Conservation (phyloP, 2,113 vertebrate genomes). For the Aspiorhynchus laticeps region DNA sequence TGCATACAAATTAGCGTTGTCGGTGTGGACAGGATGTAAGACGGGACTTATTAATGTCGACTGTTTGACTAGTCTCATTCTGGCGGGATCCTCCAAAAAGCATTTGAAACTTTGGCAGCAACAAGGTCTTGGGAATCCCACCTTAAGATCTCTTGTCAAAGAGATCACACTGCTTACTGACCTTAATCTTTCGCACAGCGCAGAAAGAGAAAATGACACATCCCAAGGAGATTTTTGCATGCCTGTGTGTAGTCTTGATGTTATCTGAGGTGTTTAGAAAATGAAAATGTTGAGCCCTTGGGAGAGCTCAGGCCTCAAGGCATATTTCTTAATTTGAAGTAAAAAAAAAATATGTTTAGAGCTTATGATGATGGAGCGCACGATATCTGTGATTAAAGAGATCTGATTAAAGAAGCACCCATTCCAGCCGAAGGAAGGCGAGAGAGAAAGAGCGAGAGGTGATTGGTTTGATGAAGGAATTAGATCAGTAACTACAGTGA, state of each 20-base stretch:
- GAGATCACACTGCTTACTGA: slow-evolving; percentile 61
- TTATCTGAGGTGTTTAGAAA: slow-evolving; percentile 60
- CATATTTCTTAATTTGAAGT: slow-evolving; percentile 58
- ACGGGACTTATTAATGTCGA: slow-evolving; percentile 42
- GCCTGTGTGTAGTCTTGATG: slow-evolving; percentile 47
- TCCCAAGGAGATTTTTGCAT: slow-evolving; percentile 38
- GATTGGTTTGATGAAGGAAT: slow-evolving; percentile 9
- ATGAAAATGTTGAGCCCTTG: slow-evolving; percentile 63
- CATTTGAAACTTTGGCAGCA: slow-evolving; percentile 62
- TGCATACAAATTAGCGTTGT: slow-evolving; percentile 66
- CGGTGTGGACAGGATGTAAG: slow-evolving; percentile 64
- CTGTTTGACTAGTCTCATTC: slow-evolving; percentile 33
- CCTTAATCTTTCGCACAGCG: slow-evolving; percentile 63
- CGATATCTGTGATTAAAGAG: slow-evolving; percentile 20
- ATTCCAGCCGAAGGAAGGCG: slow-evolving; percentile 29
- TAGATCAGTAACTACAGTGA: slow-evolving; percentile 28
- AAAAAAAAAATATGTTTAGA: slow-evolving; percentile 51
- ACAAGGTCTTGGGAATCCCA: slow-evolving; percentile 56
- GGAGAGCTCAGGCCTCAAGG: slow-evolving; percentile 50
- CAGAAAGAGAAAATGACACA: slow-evolving; percentile 46
- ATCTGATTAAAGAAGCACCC: slow-evolving; percentile 53
- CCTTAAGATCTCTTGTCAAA: slow-evolving; percentile 59
- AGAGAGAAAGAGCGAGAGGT: slow-evolving; percentile 14
- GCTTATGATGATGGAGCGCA: slow-evolving; percentile 39
- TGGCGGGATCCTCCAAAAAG: slow-evolving; percentile 44